Percentiles rank a stretch among this genome's conserved stretches.
phyloP scores from a whole-genome alignment of 2,888 invertebrate species.

The Tuberolachnus salignus region DNA sequence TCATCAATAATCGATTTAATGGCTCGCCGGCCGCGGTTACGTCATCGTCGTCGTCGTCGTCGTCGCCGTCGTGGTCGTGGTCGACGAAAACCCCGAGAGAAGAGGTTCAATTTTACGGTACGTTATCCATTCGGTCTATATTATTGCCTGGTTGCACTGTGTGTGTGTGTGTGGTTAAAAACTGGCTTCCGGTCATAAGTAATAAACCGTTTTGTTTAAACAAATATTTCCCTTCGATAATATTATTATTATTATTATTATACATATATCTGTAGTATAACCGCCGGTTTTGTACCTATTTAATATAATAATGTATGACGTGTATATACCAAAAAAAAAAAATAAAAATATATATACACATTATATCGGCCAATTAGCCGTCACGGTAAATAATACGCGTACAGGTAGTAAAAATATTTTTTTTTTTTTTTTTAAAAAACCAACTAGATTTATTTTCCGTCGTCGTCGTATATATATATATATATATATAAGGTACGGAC shows the following conservation, averaged over 20 bases:
- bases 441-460: conserved; percentile 22
- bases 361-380: conserved; percentile 12
- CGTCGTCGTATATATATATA: not conserved
- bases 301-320: not conserved
- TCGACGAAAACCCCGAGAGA: not conserved
- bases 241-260: too few species aligned
- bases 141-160: not conserved
- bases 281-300: not conserved
- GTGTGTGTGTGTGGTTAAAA: conserved; percentile 15
- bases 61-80: too few species aligned
- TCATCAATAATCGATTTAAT: conserved; percentile 46
- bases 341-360: not conserved
- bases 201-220: conserved; percentile 3
- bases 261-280: conserved; percentile 18
- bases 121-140: conserved; percentile 42
- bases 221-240: conserved; percentile 8
- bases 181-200: conserved; percentile 41
- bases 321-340: too few species aligned
- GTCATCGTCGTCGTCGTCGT: not conserved
- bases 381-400: conserved; percentile 6
- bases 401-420: not conserved
- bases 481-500: too few species aligned
- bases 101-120: conserved; percentile 51
- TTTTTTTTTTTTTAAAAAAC: too few species aligned
- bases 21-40: conserved; percentile 2